A percentile compares a stretch with the other conserved stretches of the same genome.
phyloP scores from a whole-genome alignment of 2,888 invertebrate genomes.

The Temnothorax rugatulus region DNA sequence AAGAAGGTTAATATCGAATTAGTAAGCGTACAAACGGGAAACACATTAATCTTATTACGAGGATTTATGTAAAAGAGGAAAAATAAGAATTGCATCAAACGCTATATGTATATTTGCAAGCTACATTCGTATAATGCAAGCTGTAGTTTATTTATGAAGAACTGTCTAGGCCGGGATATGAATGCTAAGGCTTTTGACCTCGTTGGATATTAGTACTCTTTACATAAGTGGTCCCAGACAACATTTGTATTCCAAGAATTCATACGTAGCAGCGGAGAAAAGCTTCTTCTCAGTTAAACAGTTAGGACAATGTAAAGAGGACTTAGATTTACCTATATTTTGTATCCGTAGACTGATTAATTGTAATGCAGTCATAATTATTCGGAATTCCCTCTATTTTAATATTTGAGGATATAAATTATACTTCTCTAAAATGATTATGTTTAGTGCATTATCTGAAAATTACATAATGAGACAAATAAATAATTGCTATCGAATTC shows the following conservation, averaged over 20 bases:
- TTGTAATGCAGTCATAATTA: background rate
- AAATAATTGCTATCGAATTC: too few species aligned
- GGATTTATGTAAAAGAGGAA: constrained; percentile 45
- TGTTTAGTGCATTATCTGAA: background rate
- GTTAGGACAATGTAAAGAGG: constrained; percentile 28
- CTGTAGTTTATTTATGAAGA: constrained; percentile 62
- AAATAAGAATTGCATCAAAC: constrained; percentile 8
- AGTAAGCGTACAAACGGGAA: background rate
- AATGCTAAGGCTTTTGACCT: constrained; percentile 47
- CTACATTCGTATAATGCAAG: constrained; percentile 34
- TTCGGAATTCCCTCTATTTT: background rate
- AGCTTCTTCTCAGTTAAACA: constrained; percentile 59
- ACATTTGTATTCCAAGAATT: constrained; percentile 47
- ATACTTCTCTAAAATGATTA: background rate
- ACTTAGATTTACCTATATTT: background rate
- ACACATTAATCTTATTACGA: constrained; percentile 31
- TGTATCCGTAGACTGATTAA: constrained; percentile 7
- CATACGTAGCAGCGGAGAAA: constrained; percentile 22
- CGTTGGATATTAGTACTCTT: constrained; percentile 61
- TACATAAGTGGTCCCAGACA: constrained; percentile 58
- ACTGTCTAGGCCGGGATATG: constrained; percentile 41
- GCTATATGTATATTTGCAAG: background rate
- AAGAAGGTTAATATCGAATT: constrained; percentile 17
- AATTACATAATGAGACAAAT: background rate
- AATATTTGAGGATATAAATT: background rate